Evolutionary conservation across 2,113 vertebrate species (phyloP), one percentile per base, ranked within the genome.

Genomic region (Neolamprologus kungweensis): DNA sequence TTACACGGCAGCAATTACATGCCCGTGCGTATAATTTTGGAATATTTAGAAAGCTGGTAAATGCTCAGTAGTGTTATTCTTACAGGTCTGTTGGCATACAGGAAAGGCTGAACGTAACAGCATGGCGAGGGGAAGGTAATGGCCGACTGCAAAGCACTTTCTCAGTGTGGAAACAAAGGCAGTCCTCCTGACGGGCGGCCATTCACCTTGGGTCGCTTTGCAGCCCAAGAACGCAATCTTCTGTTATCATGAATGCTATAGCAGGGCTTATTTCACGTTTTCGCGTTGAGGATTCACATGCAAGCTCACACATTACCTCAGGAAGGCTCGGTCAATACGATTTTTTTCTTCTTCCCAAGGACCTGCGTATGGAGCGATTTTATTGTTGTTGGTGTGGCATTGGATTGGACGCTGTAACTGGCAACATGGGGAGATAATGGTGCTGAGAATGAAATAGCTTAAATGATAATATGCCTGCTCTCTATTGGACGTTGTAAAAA

Each of bases 141-240:
- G 96, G 96, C 96, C 95, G 96, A 94, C 96, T 90, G 94, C 92
- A 89, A 90, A 91, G 92, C 94, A 80, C 88, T 94, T 57, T 92
- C 93, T 91, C 92, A 91, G 90, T 89, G 55, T 83, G 93, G 92
- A 97, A 95, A 97, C 96, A 97, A 97, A 97, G 96, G 93, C 95
- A 94, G 93, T 89, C 86, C 89, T 94, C 82, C 90, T 91, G 91
- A 91, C 92, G 90, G 89, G 93, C 94, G 87, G 92, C 94, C 95
- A 96, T 95, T 96, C 95, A 95, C 94, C 93, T 91, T 87, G 90
- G 89, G 83, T 93, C 91, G 57, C 65, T 37, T 21, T 21, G 82
- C 88, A 81, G 85, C 42, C 85, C 80, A 65, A 81, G 80, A 47
- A 82, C 65, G 31, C 68, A 28, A 54, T 33, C 53, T 79, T 89